Base-by-base conservation (phyloP, 1,140 invertebrate genomes). In the Coptotermes formosanus region DNA sequence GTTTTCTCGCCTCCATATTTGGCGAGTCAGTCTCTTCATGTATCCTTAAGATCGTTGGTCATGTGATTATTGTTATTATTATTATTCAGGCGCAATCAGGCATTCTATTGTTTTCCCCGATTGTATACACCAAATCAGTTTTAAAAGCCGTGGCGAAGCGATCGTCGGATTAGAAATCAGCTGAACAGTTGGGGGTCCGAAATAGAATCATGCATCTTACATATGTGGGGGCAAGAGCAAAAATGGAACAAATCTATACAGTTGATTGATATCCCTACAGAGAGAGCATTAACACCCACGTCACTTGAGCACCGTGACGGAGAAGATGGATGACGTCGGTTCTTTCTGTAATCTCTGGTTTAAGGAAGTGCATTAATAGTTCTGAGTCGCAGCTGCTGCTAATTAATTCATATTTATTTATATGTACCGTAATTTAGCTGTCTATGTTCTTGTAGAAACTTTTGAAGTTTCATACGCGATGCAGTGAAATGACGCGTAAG, bases 41-140 rank as follows among this genome's bases (percentile, higher is more conserved):
- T 75, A 75, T 75, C n/a, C 64, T 69, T n/a, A 75, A 75, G 64
- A 75, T 75, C 64, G 64, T 75, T 30, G n/a, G 64, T 2, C 8
- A n/a, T 75, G 19, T 59, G 21, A 64, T 64, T 64, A 30, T 75
- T 75, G 30, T 75, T 75, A 75, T 75, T 75, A 30, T 75, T 75
- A 75, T 75, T 75, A 75, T 75, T 75, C 25, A 75, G 14, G 6
- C 64, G 64, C 64, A 75, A 75, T 75, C 64, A 75, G 25, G 64
- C 25, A 30, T 75, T 75, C 64, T 75, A 75, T 75, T 75, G 64
- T 75, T 75, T 75, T 75, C 64, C 64, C 30, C 64, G 64, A 75
- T 75, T n/a, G 64, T 75, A 75, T n/a, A 75, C 64, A n/a, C 64
- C 64, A 75, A 75, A 75, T 75, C 64, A n/a, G 64, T 75, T 75